Evolutionary conservation across 2,888 invertebrate genomes (phyloP).

Genomic region (Xylophagus ater): DNA sequence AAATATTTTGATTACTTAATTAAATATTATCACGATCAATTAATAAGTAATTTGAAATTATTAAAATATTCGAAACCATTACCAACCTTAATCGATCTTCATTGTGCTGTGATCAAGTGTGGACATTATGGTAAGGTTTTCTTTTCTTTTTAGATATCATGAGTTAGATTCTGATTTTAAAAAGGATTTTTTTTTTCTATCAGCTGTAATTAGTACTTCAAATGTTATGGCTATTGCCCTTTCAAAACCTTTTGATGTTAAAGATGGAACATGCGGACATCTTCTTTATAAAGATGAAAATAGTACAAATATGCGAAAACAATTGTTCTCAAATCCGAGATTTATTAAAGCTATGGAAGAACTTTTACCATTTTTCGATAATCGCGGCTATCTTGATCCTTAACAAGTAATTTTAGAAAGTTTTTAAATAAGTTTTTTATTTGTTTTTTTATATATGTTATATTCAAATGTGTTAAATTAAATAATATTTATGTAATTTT

Average conservation of each 20-base stretch:
- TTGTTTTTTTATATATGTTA: too few species aligned
- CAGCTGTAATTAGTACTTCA: constrained; percentile 27
- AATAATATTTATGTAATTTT: too few species aligned
- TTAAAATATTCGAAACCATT: constrained; percentile 16
- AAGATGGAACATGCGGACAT: constrained; percentile 24
- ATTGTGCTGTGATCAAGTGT: constrained; percentile 21
- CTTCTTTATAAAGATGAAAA: constrained; percentile 1
- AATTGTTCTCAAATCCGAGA: constrained; percentile 22
- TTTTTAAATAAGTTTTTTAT: too few species aligned
- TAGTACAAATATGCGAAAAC: constrained; percentile 19
- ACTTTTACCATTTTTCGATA: constrained; percentile 28
- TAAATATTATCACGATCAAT: constrained; percentile 19
- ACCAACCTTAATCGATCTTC: constrained; percentile 23
- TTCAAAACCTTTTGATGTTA: constrained; percentile 22
- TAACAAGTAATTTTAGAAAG: too few species aligned
- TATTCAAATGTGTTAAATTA: too few species aligned
- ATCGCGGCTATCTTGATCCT: constrained; percentile 21
- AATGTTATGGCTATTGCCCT: constrained; percentile 26
- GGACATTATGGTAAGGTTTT: constrained; percentile 23
- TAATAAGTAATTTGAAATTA: constrained; percentile 18
- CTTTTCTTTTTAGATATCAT: not conserved
- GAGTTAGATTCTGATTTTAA: not conserved
- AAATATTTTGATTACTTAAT: constrained; percentile 21
- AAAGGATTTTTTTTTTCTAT: not conserved
- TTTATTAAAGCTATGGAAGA: constrained; percentile 22